Evolutionary conservation across 2,113 vertebrate species (phyloP), one percentile per base, ranked within the genome.

Genomic region (Pardalotus punctatus): DNA sequence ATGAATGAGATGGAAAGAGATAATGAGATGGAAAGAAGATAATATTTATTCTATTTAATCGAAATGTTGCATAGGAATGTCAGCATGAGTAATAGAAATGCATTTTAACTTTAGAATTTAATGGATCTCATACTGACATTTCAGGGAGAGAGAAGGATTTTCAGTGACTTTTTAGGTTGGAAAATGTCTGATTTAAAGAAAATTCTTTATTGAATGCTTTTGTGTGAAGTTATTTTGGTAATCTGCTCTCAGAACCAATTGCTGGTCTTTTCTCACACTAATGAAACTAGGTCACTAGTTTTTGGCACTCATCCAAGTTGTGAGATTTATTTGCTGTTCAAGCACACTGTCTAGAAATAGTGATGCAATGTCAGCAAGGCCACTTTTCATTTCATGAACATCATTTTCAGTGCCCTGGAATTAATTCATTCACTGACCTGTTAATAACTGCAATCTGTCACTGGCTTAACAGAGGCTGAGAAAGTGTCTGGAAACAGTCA

Each of bases 251-350:
- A 97, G 92, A 94, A 94, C 76, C 76, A 81, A 84, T 96, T 94
- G 77, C 92, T 92, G 15, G 94, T 92, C 48, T 88, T 97, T 97
- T 97, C 94, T 93, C 95, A 96, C 94, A 93, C 70, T 93, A 82
- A 89, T 96, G 90, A 97, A 98, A 98, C 79, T 97, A 96, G 97
- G 98, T 98, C 97, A 97, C 88, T 96, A 96, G 93, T 91, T 96
- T 96, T 91, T 97, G 98, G 97, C 95, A 48, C 22, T 42, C 84
- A 35, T 91, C 97, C 96, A 96, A 83, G 60, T 70, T 95, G 77
- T 61, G 87, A 96, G 93, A 95, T 97, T 97, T 97, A 96, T 97
- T 97, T 97, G 58, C 82, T 95, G 88, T 93, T 97, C 65, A 93
- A 40, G 54, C 78, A 42, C 23, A 69, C 91, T 95, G 86, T 96